Evolutionary conservation across 2,113 vertebrate genomes (phyloP), one percentile per base, ranked within the genome.

Genomic region (Xiphophorus couchianus): DNA sequence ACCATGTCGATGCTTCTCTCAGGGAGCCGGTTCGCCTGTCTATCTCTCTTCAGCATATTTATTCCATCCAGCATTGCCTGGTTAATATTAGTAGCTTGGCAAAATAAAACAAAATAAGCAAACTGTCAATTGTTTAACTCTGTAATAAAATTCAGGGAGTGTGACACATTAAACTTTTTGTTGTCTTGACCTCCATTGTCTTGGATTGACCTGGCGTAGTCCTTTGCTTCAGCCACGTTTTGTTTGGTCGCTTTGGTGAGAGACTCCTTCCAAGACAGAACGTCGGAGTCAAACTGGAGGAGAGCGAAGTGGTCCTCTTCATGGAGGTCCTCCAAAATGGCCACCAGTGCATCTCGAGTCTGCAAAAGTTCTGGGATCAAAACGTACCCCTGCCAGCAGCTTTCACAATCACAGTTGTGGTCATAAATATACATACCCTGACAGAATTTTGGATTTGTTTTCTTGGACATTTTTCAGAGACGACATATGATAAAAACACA

Each of bases 51-150:
- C 78, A 96, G 35, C 84, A 94, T 86, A 0, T 73, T 0, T 5
- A 91, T 84, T 0, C 66, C 93, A 33, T 0, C 65, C 64, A 95
- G 29, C 44, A 95, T 27, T 14, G 82, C 89, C 3, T 5, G 15
- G 68, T 95, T 93, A 25, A 96, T 89, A 35, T 95, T 5, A 3
- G 95, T 96, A 0, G 0, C 95, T 95, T 28, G 17, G 5, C 44
- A 48, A 48, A 15, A 48, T 6, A 74, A 48, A 22, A 30, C 73
- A 44, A 80, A 51, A 0, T 82, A 5, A 71, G 1, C 25, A 42
- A 42, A 13, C 33, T 69, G 33, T 51, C 29, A 69, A 22, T 4
- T 65, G 3, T 0, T 10, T 3, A 19, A 1, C 62, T 62, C 69
- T 5, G 19, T 19, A 5, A 48, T 19, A 5, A 9, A 11, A 33